Percentiles rank a stretch among this genome's conserved stretches.
These are phyloP conservation scores for Tachycineta bicolor DNA, from an alignment of 2,113 vertebrate species.

Conservation along the genomic window DNA sequence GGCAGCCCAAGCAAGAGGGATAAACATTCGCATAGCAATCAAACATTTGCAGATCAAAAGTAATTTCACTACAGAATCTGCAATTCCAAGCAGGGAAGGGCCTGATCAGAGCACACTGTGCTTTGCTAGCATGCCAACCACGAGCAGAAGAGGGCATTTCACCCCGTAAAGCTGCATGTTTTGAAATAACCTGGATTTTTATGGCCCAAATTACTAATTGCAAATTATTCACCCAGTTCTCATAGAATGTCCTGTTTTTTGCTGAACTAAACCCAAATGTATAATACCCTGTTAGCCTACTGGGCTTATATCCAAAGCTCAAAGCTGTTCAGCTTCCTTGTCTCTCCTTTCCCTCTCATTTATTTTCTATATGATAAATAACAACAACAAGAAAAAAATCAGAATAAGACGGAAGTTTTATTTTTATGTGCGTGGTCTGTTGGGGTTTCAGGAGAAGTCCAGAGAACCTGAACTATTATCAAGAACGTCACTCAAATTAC, in stretches of 20 bases:
- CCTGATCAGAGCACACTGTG: neutral
- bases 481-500: slow-evolving; percentile 44
- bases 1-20: neutral
- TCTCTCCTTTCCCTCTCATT: neutral
- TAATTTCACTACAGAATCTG: neutral
- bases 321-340: neutral
- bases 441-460: neutral
- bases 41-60: neutral
- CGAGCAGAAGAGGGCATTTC: neutral
- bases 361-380: neutral
- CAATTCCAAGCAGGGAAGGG: neutral
- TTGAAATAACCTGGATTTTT: neutral
- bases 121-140: neutral
- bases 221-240: slow-evolving; percentile 40
- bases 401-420: neutral
- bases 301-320: slow-evolving; percentile 57
- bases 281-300: slow-evolving; percentile 51
- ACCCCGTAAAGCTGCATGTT: neutral
- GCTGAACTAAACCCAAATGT: slow-evolving; percentile 31
- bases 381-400: neutral
- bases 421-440: neutral
- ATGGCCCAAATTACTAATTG: slow-evolving; percentile 11
- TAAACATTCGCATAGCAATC: fast-evolving
- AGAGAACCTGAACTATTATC: neutral
- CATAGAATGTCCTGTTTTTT: neutral